These are phyloP conservation scores for Leptopilina clavipes DNA, from an alignment of 1,140 invertebrate species.

Conservation along the genomic window DNA sequence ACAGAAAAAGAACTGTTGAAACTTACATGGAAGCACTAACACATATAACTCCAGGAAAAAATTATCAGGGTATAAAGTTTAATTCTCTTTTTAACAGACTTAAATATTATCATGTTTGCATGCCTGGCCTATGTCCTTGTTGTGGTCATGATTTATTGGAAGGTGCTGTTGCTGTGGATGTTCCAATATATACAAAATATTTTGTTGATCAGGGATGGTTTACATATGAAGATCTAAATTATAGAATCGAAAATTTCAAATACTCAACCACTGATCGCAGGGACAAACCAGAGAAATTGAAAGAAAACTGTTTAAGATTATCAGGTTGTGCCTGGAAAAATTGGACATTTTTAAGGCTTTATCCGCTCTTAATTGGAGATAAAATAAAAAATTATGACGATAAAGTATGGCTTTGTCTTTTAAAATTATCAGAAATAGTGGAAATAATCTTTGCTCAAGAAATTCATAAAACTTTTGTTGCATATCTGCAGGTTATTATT, in stretches of 20 bases:
- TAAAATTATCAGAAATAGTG: slow-evolving; percentile 9
- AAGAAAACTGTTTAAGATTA: slow-evolving; percentile 7
- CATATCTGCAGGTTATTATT: not conserved
- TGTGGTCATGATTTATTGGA: slow-evolving; percentile 45
- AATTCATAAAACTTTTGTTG: not conserved
- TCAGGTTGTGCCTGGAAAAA: slow-evolving; percentile 25
- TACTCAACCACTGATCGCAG: not conserved
- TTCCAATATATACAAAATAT: slow-evolving; percentile 37
- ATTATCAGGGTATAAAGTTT: slow-evolving; percentile 34
- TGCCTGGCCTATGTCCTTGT: slow-evolving; percentile 41
- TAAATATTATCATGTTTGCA: slow-evolving; percentile 42
- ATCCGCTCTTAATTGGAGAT: slow-evolving; percentile 19
- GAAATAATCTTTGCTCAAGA: slow-evolving; percentile 13
- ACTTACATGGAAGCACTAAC: not conserved
- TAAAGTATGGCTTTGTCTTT: slow-evolving; percentile 36
- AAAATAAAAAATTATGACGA: slow-evolving; percentile 25
- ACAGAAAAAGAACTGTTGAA: not conserved
- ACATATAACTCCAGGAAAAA: not conserved
- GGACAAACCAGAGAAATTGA: not conserved
- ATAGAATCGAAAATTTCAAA: not conserved
- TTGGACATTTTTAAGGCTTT: slow-evolving; percentile 3
- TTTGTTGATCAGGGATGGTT: slow-evolving; percentile 41
- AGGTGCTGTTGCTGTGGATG: slow-evolving; percentile 43
- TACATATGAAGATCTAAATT: slow-evolving; percentile 32
- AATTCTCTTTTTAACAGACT: slow-evolving; percentile 42